Evolutionary conservation across 2,888 invertebrate species (phyloP), one percentile per base, ranked within the genome.

Genomic region (Plebejus melissa): DNA sequence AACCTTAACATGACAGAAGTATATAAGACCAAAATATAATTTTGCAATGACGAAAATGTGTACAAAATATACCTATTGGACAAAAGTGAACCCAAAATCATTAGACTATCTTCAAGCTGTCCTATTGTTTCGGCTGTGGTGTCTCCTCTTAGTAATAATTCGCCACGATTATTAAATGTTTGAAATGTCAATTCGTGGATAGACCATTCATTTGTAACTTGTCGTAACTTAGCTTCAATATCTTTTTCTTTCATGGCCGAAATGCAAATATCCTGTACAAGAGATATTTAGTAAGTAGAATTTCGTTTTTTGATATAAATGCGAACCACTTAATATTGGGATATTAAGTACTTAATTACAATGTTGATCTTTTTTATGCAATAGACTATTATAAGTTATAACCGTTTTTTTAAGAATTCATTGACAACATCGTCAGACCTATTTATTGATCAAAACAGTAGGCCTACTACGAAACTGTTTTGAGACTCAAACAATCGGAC

Each of bases 191-290:
- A 93, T 85, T 98, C 98, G 83, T 98, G 97, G 0, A 97, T 96
- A 0, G 98, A 97, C 99, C 99, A 99, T 88, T 99, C 99, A 84
- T 98, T 98, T 0, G 98, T 98, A 0, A 99, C 98, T 86, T 97
- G 98, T 77, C 98, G 95, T 77, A 99, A 90, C 88, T 99, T 99
- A 0, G 98, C 98, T 93, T 99, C 99, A 77, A 99, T 99, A 83
- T 99, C 99, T 85, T 98, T 98, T 86, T 99, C 99, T 90, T 99
- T 99, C 96, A 98, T 98, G 0, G 99, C 99, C 65, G 98, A 98
- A 87, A 99, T 99, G 87, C 99, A 99, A 82, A 99, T 98, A 84
- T 99, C 99, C 96, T 96, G 83, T 3, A 82, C 81, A 69, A 60
- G 3, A 60, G 16, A 28, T 38, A 36, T 32, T 32, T 22, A 22